Evolutionary conservation across 2,797 vertebrate species (phyloP), one percentile per base, ranked within the genome.

Genomic region (Nyctibius grandis): DNA sequence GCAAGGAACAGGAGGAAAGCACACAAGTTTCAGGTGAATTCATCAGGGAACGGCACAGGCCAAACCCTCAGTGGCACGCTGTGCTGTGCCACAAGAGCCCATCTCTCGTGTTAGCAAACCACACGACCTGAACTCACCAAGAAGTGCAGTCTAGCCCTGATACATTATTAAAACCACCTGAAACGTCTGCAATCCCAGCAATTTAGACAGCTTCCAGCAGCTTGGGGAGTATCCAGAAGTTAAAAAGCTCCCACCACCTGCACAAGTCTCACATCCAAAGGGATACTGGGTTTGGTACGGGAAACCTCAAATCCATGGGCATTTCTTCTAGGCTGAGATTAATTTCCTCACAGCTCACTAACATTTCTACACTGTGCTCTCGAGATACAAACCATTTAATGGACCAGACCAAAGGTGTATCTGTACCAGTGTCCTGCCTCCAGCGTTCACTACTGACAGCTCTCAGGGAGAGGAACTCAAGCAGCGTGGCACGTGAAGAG

Each of bases 401-500:
- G 21, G 18, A 15, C 6, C 54, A 54, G 31, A 23, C 19, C 19
- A 36, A 40, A 45, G 45, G 22, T 1, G 15, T 6, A 9, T 12
- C 53, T 44, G 44, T 22, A 14, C 22, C 72, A 6, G 29, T 10
- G 9, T 15, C 36, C 53, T 34, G 34, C 70, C 60, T 64, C 51
- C 76, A 44, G 64, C 47, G 5, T 6, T 50, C 23, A 2, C 47
- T 17, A 7, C 40, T 5, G 29, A 26, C 23, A 29, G 15, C 33
- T 38, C 29, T 22, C 42, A 34, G 47, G 26, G 45, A 22, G 44
- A 44, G 57, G 26, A 53, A 51, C 6, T 33, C 15, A 16, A 54
- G 70, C 17, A 54, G 28, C 20, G 3, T 2, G 11, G 36, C 16
- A 5, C 0, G 1, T 6, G 51, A 72, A 44, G 69, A 28, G 51